Base-by-base conservation (phyloP, 2,113 vertebrate genomes). In the Halcyon malimbica region DNA sequence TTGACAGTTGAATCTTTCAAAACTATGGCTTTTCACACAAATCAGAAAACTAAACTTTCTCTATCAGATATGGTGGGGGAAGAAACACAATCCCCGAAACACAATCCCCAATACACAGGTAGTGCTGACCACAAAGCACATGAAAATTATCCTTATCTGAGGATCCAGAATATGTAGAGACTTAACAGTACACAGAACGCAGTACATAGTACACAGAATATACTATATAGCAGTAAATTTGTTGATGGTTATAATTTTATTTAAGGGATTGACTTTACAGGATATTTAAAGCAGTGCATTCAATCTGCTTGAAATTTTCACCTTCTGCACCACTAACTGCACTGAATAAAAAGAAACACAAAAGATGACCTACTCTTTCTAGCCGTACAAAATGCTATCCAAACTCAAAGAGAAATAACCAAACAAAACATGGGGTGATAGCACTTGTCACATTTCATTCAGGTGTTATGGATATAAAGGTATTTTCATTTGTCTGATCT, bases 371-470 rank as follows among this genome's bases (percentile, higher is more conserved):
- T 28, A 5, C 2, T 42, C 19, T 62, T 78, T 31, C 53, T 50
- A 44, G 28, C 13, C 4, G 26, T 74, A 54, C 7, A 75, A 87
- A 83, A 89, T 48, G 10, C 8, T 77, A 62, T 37, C 44, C 20
- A 63, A 86, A 35, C 13, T 26, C 23, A 24, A 59, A 59, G 75
- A 69, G 16, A 93, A 67, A 1, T 3, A 88, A 41, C 0, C 33
- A 75, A 63, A 33, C 11, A 48, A 80, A 88, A 67, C 17, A 18
- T 0, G 65, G 7, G 6, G 46, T 64, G n/a, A 67, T n/a, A 94
- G 8, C n/a, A 46, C 25, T 85, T 95, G 41, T 85, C 42, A 80
- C 71, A 82, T 94, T 95, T 91, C 37, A 87, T 93, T 96, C 46
- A 93, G 59, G 41, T 35, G 23, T 42, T 26, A 56, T 20, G 11